These are phyloP conservation scores for Pseudoatta argentina DNA, from an alignment of 1,140 invertebrate genomes.

Conservation along the genomic window DNA sequence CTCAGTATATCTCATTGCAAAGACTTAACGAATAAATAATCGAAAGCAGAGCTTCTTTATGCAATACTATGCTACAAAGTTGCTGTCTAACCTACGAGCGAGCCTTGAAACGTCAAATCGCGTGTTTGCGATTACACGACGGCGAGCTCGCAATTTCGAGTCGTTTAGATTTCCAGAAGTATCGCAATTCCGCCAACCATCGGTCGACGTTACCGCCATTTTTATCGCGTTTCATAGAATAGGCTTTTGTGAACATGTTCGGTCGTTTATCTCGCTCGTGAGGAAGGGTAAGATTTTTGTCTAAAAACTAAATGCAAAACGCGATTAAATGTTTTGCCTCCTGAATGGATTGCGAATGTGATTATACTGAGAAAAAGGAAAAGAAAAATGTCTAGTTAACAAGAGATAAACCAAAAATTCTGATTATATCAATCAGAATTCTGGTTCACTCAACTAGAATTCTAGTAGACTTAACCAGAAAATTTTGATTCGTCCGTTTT, in stretches of 20 bases:
- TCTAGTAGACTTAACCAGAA: too few relatives aligned
- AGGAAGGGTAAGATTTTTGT: constrained; percentile 14
- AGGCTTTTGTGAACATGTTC: neutral
- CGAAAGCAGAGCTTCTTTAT: neutral
- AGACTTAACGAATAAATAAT: neutral
- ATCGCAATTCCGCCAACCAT: constrained; percentile 35
- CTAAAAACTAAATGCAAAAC: neutral
- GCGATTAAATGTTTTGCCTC: neutral
- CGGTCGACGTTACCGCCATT: neutral
- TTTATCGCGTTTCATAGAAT: constrained; percentile 13
- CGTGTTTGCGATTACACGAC: constrained; percentile 18
- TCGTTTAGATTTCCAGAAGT: constrained; percentile 58
- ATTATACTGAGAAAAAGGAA: too few relatives aligned
- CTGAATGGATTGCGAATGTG: neutral
- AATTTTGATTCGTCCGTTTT: too few relatives aligned
- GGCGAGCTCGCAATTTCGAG: constrained; percentile 54
- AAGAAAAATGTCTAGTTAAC: too few relatives aligned
- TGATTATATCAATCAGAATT: too few relatives aligned
- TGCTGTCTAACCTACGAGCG: neutral
- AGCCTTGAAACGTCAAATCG: constrained; percentile 48
- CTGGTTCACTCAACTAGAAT: too few relatives aligned
- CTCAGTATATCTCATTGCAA: too few relatives aligned
- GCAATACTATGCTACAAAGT: neutral
- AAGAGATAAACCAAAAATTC: too few relatives aligned
- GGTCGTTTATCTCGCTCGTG: constrained; percentile 24